Evolutionary conservation across 1,140 invertebrate genomes (phyloP).

Genomic region (Batillaria attramentaria): DNA sequence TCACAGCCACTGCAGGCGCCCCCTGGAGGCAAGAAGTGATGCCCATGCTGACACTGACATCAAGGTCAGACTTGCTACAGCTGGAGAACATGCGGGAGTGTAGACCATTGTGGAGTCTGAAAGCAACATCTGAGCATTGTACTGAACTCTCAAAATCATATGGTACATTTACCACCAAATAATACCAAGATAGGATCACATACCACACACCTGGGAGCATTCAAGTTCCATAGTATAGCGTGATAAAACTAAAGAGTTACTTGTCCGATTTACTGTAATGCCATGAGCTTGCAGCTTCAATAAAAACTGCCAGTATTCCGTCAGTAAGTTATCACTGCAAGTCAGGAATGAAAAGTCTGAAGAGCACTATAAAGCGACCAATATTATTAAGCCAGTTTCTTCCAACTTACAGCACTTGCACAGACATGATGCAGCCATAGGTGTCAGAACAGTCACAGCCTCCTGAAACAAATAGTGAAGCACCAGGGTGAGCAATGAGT

Average conservation of each 20-base stretch:
- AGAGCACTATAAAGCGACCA: conserved; percentile 61
- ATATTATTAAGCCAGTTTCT: conserved; percentile 44
- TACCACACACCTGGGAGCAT: too few species aligned
- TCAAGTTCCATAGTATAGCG: too few species aligned
- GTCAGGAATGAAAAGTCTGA: conserved; percentile 59
- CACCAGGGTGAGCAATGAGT: too few species aligned
- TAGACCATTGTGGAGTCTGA: conserved; percentile 47
- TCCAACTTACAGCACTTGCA: conserved; percentile 61
- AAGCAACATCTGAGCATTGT: too few species aligned
- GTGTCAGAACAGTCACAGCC: conserved; percentile 63
- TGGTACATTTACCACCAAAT: background rate
- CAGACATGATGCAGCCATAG: conserved; percentile 67
- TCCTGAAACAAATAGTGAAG: conserved; percentile 56
- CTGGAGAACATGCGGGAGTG: conserved; percentile 64
- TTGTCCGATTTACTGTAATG: too few species aligned
- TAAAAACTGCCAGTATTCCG: too few species aligned
- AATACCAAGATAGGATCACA: background rate
- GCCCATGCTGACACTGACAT: conserved; percentile 57
- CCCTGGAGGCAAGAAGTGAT: conserved; percentile 62
- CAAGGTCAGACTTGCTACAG: conserved; percentile 61
- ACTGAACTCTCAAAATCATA: background rate
- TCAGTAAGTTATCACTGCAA: too few species aligned
- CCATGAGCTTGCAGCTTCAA: too few species aligned
- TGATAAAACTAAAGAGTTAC: too few species aligned
- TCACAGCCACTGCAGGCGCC: conserved; percentile 33